These are phyloP conservation scores for Chascanopsetta lugubris DNA, from an alignment of 2,113 vertebrate species.

Conservation along the genomic window DNA sequence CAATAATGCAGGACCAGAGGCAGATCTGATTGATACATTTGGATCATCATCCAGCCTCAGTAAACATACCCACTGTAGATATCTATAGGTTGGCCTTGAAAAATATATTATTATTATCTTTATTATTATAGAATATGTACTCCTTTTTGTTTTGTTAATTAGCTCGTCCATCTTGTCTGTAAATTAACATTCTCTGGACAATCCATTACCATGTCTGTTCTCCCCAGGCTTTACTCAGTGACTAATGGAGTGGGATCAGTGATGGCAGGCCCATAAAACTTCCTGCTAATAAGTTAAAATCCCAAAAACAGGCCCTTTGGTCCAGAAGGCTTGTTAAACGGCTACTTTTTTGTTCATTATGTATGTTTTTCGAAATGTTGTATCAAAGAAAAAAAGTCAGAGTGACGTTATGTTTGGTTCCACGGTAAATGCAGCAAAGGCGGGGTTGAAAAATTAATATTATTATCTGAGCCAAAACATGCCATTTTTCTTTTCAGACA, in stretches of 20 bases:
- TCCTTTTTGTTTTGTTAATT: neutral
- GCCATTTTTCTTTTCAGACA: too few relatives aligned
- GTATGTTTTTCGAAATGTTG: constrained; percentile 39
- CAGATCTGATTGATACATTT: too few relatives aligned
- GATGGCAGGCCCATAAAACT: constrained; percentile 13
- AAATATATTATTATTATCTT: neutral
- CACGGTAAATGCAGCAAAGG: too few relatives aligned
- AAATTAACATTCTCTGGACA: neutral
- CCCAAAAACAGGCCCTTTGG: constrained; percentile 22
- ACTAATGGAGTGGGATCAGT: constrained; percentile 20
- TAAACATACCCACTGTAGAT: too few relatives aligned
- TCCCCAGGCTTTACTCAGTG: constrained; percentile 1
- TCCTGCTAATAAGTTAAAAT: constrained; percentile 25
- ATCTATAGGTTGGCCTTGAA: too few relatives aligned
- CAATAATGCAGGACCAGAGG: too few relatives aligned
- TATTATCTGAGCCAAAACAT: too few relatives aligned
- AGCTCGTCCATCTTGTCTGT: constrained; percentile 1
- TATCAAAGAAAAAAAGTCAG: too few relatives aligned
- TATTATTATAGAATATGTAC: neutral
- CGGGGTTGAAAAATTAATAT: too few relatives aligned
- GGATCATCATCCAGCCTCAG: too few relatives aligned
- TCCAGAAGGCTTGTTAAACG: constrained; percentile 46
- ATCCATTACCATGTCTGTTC: neutral
- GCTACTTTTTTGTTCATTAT: constrained; percentile 41
- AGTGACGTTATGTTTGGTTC: too few relatives aligned